These are phyloP conservation scores for Torymus tubicola DNA, from an alignment of 2,888 invertebrate species.

Conservation along the genomic window DNA sequence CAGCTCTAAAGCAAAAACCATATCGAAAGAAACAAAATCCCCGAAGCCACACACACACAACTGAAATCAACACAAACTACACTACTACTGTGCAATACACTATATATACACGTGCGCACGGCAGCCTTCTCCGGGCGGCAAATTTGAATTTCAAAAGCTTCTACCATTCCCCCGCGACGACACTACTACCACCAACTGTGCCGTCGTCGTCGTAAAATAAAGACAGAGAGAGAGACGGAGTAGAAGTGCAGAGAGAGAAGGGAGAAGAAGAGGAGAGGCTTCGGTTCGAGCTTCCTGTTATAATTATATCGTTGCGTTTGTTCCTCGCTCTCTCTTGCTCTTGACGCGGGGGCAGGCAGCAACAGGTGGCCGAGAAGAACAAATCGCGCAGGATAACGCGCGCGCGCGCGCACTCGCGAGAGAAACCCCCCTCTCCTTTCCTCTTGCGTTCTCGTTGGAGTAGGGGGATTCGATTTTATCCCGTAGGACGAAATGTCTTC, in stretches of 20 bases:
- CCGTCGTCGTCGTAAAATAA: not conserved
- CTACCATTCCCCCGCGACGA: no score
- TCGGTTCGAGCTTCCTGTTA: not conserved
- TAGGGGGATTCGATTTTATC: slow-evolving; percentile 34
- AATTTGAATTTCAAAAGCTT: slow-evolving; percentile 40
- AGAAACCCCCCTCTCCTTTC: not conserved
- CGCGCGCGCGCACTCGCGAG: no score
- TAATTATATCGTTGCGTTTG: slow-evolving; percentile 38
- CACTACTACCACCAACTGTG: not conserved
- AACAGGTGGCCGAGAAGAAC: slow-evolving; percentile 63
- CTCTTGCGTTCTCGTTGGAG: not conserved
- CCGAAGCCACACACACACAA: no score
- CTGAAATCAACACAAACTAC: no score
- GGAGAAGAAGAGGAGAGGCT: not conserved
- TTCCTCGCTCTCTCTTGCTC: slow-evolving; percentile 1
- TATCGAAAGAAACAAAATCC: no score
- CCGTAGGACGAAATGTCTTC: not conserved
- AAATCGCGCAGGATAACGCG: slow-evolving; percentile 70
- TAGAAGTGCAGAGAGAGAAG: no score
- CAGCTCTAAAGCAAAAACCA: no score
- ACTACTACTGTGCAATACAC: no score
- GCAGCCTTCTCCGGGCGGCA: not conserved
- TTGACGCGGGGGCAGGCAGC: slow-evolving; percentile 23
- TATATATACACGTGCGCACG: no score
- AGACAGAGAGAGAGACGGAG: not conserved